phyloP scores from a whole-genome alignment of 2,888 invertebrate species.

The Meganola albula region DNA sequence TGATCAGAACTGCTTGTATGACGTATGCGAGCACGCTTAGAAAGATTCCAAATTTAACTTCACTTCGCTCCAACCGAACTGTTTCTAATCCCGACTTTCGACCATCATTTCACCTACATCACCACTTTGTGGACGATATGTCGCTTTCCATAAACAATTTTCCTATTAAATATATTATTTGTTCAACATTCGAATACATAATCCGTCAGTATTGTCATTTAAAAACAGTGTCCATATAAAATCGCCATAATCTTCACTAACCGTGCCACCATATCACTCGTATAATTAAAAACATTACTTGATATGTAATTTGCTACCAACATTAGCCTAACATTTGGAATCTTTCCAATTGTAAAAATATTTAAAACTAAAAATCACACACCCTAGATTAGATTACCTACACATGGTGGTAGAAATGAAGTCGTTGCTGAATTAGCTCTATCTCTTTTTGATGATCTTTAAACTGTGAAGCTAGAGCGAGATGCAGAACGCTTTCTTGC shows the following conservation, averaged over 20 bases:
- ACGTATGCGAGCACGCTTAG: too few relatives aligned
- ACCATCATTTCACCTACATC: slow-evolving; percentile 34
- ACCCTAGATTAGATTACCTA: slow-evolving; percentile 63
- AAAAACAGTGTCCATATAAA: slow-evolving; percentile 51
- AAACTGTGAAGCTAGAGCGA: slow-evolving; percentile 16
- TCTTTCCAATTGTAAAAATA: slow-evolving; percentile 68
- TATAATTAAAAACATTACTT: slow-evolving; percentile 66
- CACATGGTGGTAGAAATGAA: slow-evolving; percentile 41
- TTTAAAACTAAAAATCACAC: slow-evolving; percentile 69
- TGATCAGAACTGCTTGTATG: too few relatives aligned
- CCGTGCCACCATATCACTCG: slow-evolving; percentile 45
- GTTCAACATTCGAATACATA: slow-evolving; percentile 59
- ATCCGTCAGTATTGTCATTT: slow-evolving; percentile 67
- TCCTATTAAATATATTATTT: slow-evolving; percentile 69
- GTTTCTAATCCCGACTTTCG: slow-evolving; percentile 22
- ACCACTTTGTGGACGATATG: slow-evolving; percentile 74
- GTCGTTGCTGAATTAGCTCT: slow-evolving; percentile 19
- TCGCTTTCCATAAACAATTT: slow-evolving; percentile 61
- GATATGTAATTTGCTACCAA: slow-evolving; percentile 74
- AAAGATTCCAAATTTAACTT: slow-evolving; percentile 72
- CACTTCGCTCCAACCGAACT: slow-evolving; percentile 27
- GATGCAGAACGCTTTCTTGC: slow-evolving; percentile 29
- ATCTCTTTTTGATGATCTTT: slow-evolving; percentile 16
- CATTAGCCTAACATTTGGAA: slow-evolving; percentile 66
- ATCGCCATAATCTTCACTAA: slow-evolving; percentile 54